Evolutionary conservation across 2,113 vertebrate species (phyloP).

Genomic region (Phoenicopterus ruber): DNA sequence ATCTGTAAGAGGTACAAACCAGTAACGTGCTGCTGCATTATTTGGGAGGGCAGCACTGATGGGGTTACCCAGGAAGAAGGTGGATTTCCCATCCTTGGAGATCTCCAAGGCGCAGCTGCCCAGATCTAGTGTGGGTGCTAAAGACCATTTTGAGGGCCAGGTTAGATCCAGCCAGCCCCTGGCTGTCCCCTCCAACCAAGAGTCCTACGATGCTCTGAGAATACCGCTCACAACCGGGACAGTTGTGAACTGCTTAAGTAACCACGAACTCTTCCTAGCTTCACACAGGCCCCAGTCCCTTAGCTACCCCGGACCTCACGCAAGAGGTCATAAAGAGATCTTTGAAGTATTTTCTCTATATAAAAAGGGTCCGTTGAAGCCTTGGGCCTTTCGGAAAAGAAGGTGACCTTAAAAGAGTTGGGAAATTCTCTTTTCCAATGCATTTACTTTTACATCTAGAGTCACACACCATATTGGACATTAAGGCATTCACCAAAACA

Average conservation of each 20-base stretch:
- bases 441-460: background rate
- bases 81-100: background rate
- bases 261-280: background rate
- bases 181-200: background rate
- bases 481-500: constrained; percentile 40
- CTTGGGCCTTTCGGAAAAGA: background rate
- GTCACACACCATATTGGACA: background rate
- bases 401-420: background rate
- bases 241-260: background rate
- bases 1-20: background rate
- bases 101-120: background rate
- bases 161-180: background rate
- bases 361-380: background rate
- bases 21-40: background rate
- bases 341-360: background rate
- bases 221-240: background rate
- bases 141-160: background rate
- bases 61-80: background rate
- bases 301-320: background rate
- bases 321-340: background rate
- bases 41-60: background rate
- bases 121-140: background rate
- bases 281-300: background rate
- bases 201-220: background rate
- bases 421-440: background rate